phyloP scores from a whole-genome alignment of 2,797 vertebrate species.

The Phaenicophaeus curvirostris region DNA sequence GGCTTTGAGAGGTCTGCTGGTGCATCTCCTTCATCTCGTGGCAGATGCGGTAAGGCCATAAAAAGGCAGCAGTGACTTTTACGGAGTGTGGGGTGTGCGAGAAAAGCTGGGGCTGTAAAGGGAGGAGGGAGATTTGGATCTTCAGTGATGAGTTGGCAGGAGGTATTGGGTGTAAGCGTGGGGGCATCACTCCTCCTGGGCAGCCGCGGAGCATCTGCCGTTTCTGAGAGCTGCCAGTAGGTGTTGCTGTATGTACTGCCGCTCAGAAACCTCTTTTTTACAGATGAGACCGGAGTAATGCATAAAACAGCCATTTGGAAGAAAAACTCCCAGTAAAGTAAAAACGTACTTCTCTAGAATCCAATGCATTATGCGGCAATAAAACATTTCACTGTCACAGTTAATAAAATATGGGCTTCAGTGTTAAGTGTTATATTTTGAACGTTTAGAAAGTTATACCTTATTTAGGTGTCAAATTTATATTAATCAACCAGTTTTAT shows the following conservation, averaged over 20 bases:
- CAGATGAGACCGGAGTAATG: not conserved
- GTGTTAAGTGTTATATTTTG: not conserved
- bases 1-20: not conserved
- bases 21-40: not conserved
- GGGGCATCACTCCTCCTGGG: not conserved
- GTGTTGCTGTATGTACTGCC: constrained; percentile 42
- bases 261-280: not conserved
- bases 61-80: not conserved
- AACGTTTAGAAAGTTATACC: not conserved
- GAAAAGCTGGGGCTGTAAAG: not conserved
- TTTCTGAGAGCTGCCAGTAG: constrained; percentile 10
- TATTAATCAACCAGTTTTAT: not conserved
- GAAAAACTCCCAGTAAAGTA: not conserved
- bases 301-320: not conserved
- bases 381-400: not conserved
- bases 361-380: not conserved
- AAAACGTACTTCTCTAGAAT: not conserved
- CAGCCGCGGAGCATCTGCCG: not conserved
- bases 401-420: not conserved
- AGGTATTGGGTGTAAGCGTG: not conserved
- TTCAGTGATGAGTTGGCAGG: not conserved
- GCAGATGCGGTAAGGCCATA: not conserved
- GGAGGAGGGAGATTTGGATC: not conserved
- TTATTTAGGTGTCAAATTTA: not conserved
- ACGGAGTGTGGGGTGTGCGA: not conserved